These are phyloP conservation scores for Linnaemya tessellans DNA, from an alignment of 2,888 invertebrate genomes.

Conservation along the genomic window DNA sequence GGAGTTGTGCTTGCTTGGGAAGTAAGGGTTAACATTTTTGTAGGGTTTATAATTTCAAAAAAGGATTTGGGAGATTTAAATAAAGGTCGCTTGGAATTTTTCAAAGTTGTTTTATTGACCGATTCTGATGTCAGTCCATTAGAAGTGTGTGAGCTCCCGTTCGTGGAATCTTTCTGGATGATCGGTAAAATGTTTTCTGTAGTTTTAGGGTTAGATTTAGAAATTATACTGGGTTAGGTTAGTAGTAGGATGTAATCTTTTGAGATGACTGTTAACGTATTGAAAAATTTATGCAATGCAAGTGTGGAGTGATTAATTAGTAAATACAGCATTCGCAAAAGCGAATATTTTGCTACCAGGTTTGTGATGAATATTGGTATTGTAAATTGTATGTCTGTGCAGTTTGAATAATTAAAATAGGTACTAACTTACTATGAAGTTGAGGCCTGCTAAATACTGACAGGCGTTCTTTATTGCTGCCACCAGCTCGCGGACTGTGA, in stretches of 20 bases:
- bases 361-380: conserved; percentile 37
- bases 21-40: conserved; percentile 68
- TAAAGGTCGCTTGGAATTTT: conserved; percentile 62
- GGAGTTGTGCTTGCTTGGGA: conserved; percentile 53
- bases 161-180: conserved; percentile 84
- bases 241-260: conserved; percentile 27
- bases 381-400: conserved; percentile 51
- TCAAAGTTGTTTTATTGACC: conserved; percentile 44
- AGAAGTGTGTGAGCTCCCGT: conserved; percentile 85
- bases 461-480: conserved; percentile 83
- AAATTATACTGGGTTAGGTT: conserved; percentile 58
- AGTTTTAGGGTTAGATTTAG: conserved; percentile 61
- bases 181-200: conserved; percentile 77
- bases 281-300: conserved; percentile 42
- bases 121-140: conserved; percentile 76
- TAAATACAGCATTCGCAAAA: conserved; percentile 25
- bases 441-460: conserved; percentile 84
- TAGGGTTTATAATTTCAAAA: conserved; percentile 74
- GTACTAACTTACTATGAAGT: conserved; percentile 86
- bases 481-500: conserved; percentile 81
- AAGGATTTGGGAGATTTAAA: conserved; percentile 73
- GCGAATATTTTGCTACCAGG: conserved; percentile 39
- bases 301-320: conserved; percentile 18
- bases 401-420: conserved; percentile 77
- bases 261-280: conserved; percentile 32